These are phyloP conservation scores for Rhineura floridana DNA, from an alignment of 2,113 vertebrate species.

Conservation along the genomic window DNA sequence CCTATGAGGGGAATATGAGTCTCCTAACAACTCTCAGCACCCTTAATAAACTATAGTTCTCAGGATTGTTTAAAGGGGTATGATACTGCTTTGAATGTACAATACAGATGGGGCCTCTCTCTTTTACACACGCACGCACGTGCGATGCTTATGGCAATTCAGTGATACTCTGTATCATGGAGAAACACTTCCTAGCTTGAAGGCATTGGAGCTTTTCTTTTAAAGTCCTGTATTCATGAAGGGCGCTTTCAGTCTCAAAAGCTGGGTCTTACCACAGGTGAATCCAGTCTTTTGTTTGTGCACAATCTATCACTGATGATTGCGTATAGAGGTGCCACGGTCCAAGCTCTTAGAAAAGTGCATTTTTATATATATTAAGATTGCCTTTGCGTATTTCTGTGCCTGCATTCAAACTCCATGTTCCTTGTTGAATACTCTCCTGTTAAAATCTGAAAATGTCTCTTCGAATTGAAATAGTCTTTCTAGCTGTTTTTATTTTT, in stretches of 20 bases:
- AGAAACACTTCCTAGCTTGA: neutral
- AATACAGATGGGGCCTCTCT: too few species aligned
- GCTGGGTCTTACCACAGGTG: neutral
- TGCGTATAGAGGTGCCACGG: neutral
- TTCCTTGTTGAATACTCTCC: too few species aligned
- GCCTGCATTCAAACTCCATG: neutral
- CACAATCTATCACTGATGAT: neutral
- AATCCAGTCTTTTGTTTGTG: neutral
- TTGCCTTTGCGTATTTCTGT: neutral
- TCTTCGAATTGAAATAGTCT: neutral
- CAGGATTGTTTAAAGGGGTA: too few species aligned
- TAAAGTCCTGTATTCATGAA: neutral
- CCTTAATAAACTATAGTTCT: too few species aligned
- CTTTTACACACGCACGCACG: neutral
- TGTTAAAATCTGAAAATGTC: neutral
- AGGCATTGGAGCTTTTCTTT: neutral
- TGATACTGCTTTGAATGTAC: too few species aligned
- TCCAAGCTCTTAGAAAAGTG: neutral
- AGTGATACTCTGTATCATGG: neutral
- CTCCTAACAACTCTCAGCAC: too few species aligned
- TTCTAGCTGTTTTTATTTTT: neutral
- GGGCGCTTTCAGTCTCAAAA: neutral
- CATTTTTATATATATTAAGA: neutral
- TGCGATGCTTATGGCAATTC: neutral
- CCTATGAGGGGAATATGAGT: too few species aligned